Conservation (phyloP, 2,797 vertebrate species). For the Acrossocheilus wenchowensis region DNA sequence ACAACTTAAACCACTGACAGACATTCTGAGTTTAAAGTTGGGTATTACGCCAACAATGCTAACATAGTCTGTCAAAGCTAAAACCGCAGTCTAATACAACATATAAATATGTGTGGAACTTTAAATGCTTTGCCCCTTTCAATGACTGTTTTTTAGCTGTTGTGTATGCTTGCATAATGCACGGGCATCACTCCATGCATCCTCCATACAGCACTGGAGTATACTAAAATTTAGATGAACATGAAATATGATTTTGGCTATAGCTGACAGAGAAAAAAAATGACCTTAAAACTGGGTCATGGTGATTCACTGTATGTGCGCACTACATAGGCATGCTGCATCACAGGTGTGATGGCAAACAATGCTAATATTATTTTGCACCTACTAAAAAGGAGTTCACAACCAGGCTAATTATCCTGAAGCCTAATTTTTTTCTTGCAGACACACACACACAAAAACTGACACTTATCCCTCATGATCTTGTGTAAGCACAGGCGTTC, state of each 20-base stretch:
- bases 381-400: slow-evolving; percentile 17
- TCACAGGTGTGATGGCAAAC: slow-evolving; percentile 16
- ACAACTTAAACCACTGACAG: neutral
- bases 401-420: slow-evolving; percentile 5
- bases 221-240: neutral
- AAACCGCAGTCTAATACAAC: neutral
- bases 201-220: neutral
- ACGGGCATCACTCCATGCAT: neutral
- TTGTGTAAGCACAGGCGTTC: neutral
- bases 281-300: neutral
- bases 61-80: neutral
- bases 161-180: neutral
- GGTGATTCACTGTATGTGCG: neutral
- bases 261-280: neutral
- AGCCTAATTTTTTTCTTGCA: neutral
- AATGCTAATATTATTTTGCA: neutral
- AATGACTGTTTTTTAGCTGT: neutral
- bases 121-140: neutral
- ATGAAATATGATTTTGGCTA: neutral
- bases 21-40: neutral
- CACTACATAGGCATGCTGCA: neutral
- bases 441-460: neutral
- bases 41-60: neutral
- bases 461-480: neutral
- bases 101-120: neutral